Evolutionary conservation across 2,113 vertebrate species (phyloP).

Genomic region (Pogonocichla stellata): DNA sequence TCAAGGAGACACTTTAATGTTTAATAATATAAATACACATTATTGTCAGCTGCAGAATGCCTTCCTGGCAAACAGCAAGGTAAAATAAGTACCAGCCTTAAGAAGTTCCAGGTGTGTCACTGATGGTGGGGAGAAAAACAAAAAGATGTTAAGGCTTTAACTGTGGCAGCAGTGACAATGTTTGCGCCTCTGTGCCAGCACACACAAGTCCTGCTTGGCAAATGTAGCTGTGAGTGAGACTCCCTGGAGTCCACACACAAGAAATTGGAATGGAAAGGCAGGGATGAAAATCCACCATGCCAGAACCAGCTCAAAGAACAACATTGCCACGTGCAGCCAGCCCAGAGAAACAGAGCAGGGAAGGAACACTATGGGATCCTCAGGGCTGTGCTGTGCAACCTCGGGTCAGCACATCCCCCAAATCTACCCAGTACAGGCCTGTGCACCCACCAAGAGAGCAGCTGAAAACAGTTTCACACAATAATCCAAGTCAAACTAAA

Average conservation of each 20-base stretch:
- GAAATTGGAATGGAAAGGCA: background rate
- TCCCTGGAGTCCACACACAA: background rate
- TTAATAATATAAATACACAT: background rate
- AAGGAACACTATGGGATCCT: background rate
- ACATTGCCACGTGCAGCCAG: accelerated
- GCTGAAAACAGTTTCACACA: background rate
- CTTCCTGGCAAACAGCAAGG: background rate
- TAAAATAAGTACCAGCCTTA: background rate
- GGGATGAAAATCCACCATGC: background rate
- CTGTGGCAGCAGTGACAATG: background rate
- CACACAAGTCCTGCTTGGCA: background rate
- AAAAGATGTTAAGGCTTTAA: background rate
- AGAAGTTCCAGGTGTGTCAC: background rate
- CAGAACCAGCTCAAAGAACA: background rate
- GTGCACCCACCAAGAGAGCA: background rate
- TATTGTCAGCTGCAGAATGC: background rate
- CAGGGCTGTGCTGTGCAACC: background rate
- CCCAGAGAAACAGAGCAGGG: background rate
- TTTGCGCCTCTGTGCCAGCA: background rate
- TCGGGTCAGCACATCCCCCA: background rate
- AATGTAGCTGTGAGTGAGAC: accelerated
- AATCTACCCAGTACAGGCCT: accelerated
- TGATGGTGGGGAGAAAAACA: background rate
- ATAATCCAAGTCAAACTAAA: background rate
- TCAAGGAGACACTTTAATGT: background rate